Percentiles rank a stretch among this genome's conserved stretches.
These are phyloP conservation scores for Cerastoderma edule DNA, from an alignment of 2,888 invertebrate species.

Conservation along the genomic window DNA sequence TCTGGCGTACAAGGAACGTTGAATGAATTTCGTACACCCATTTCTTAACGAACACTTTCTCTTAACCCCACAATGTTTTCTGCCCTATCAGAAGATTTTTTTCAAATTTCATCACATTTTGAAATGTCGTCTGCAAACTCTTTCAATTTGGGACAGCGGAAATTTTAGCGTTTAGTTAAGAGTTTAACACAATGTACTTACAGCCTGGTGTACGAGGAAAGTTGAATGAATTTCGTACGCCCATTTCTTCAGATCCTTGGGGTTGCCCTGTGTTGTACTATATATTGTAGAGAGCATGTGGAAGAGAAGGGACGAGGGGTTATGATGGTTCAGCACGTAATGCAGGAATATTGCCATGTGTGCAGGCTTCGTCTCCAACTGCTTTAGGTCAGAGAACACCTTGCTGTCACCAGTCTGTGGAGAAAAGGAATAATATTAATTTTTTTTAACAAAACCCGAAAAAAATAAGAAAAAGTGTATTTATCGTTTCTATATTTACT, in stretches of 20 bases:
- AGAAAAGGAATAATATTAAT: constrained; percentile 3
- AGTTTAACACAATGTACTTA: constrained; percentile 61
- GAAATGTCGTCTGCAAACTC: too few relatives aligned
- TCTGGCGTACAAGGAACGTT: constrained; percentile 87
- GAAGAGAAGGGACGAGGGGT: constrained; percentile 91
- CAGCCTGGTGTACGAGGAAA: constrained; percentile 86
- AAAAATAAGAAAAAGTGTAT: not conserved
- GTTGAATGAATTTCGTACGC: constrained; percentile 99
- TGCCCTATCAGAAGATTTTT: too few relatives aligned
- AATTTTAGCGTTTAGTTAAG: not conserved
- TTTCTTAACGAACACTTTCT: constrained; percentile 85
- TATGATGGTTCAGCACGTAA: constrained; percentile 91
- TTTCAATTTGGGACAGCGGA: too few relatives aligned
- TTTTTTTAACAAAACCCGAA: not conserved
- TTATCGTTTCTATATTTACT: too few relatives aligned
- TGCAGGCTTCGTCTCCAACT: constrained; percentile 93
- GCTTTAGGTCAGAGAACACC: constrained; percentile 93
- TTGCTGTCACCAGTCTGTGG: constrained; percentile 73
- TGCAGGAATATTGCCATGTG: constrained; percentile 98
- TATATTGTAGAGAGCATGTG: constrained; percentile 96
- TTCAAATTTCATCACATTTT: too few relatives aligned
- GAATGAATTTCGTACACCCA: constrained; percentile 99
- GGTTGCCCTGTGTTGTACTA: constrained; percentile 89
- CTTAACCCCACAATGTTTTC: constrained; percentile 3
- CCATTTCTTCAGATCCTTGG: constrained; percentile 98